Percentiles rank a stretch among this genome's conserved stretches.
phyloP scores from a whole-genome alignment of 2,888 invertebrate genomes.

The Torymus aiolomorphi region DNA sequence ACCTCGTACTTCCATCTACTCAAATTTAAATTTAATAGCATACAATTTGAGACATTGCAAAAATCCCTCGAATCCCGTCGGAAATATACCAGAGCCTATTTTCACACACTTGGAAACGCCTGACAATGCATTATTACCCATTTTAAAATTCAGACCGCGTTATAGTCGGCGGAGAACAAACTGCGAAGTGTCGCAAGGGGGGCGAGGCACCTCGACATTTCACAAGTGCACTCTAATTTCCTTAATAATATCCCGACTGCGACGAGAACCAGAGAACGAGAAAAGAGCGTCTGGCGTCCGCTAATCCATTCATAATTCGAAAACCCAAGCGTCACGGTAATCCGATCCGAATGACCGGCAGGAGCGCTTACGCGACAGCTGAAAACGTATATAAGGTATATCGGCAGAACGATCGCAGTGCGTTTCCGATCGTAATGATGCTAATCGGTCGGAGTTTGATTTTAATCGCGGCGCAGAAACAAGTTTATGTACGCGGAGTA shows the following conservation, averaged over 20 bases:
- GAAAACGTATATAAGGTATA: constrained; percentile 1
- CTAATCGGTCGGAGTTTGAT: constrained; percentile 22
- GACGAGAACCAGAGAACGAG: too few species aligned
- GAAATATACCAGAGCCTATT: constrained; percentile 14
- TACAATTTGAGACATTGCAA: neutral
- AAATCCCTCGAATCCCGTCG: neutral
- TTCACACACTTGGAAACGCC: constrained; percentile 34
- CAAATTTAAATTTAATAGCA: too few species aligned
- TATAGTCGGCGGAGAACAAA: constrained; percentile 21
- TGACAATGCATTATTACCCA: constrained; percentile 29
- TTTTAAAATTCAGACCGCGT: constrained; percentile 12
- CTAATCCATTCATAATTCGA: too few species aligned
- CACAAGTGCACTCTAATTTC: constrained; percentile 22
- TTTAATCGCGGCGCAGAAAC: constrained; percentile 21
- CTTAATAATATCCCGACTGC: too few species aligned
- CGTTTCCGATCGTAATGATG: constrained; percentile 44
- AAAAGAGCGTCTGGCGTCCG: too few species aligned
- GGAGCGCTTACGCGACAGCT: neutral
- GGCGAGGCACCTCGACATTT: constrained; percentile 24
- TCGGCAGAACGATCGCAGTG: too few species aligned
- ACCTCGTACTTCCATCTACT: too few species aligned
- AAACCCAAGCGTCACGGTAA: too few species aligned
- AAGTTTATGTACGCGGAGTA: constrained; percentile 14
- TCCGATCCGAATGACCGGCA: too few species aligned
- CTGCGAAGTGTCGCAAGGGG: constrained; percentile 24